Evolutionary conservation across 2,113 vertebrate genomes (phyloP).

Genomic region (Machaerirhynchus nigripectus): DNA sequence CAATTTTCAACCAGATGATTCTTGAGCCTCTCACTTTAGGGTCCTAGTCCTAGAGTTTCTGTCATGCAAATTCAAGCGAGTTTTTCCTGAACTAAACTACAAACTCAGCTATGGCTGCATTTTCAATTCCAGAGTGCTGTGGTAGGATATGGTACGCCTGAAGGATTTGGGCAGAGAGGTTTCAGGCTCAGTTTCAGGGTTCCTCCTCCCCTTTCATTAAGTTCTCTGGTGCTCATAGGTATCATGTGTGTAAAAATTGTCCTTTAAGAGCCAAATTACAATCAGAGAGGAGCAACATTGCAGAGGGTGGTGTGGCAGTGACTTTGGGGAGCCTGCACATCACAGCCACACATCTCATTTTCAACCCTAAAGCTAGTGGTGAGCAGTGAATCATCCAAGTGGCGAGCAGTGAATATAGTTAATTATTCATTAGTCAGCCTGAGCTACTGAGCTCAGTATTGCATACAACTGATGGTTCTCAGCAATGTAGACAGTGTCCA

Average conservation of each 20-base stretch:
- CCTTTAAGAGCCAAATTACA: not conserved
- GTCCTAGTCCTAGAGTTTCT: not conserved
- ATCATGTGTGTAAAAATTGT: not conserved
- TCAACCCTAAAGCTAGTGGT: not conserved
- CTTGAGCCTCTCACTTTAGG: not conserved
- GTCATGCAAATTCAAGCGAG: not conserved
- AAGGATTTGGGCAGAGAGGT: not conserved
- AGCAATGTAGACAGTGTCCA: not conserved
- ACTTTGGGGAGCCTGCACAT: not conserved
- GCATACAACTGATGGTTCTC: not conserved
- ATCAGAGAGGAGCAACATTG: not conserved
- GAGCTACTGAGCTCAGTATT: not conserved
- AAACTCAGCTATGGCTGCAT: not conserved
- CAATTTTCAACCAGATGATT: not conserved
- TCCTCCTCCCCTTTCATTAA: not conserved
- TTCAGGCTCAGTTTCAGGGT: not conserved
- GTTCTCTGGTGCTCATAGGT: not conserved
- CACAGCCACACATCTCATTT: not conserved
- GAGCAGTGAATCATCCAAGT: not conserved
- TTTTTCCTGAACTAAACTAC: not conserved
- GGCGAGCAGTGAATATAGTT: not conserved
- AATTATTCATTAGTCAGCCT: not conserved
- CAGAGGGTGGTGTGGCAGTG: not conserved
- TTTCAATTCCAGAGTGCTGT: not conserved
- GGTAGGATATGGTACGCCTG: not conserved